These are phyloP conservation scores for Coecobrya sp. DNA, from an alignment of 2,888 invertebrate genomes.

Conservation along the genomic window DNA sequence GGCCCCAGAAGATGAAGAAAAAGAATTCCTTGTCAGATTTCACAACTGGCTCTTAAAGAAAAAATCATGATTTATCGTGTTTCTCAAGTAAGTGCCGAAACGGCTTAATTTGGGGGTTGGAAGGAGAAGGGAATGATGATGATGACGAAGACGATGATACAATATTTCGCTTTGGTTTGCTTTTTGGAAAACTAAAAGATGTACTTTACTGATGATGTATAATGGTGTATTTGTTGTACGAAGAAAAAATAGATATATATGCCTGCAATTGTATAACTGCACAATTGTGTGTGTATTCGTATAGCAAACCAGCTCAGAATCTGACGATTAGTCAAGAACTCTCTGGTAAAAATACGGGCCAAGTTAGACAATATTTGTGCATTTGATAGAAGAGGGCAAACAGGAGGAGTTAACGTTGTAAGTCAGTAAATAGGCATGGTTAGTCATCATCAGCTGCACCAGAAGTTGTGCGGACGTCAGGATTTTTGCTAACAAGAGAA, in stretches of 20 bases:
- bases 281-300: background rate
- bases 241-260: constrained; percentile 13
- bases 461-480: constrained; percentile 72
- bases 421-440: constrained; percentile 65
- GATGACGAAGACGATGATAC: constrained; percentile 36
- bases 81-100: constrained; percentile 70
- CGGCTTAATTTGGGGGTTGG: constrained; percentile 70
- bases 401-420: constrained; percentile 30
- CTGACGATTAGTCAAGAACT: background rate
- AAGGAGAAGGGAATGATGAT: constrained; percentile 51
- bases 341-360: background rate
- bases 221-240: background rate
- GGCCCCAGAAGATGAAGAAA: background rate
- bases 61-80: constrained; percentile 81
- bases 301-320: background rate
- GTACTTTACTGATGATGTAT: constrained; percentile 41
- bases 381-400: constrained; percentile 62
- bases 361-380: constrained; percentile 65
- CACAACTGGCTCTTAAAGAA: constrained; percentile 73
- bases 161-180: constrained; percentile 10
- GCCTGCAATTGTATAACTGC: too few species aligned
- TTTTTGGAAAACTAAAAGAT: constrained; percentile 23
- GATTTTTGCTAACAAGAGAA: constrained; percentile 70
- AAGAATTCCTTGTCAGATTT: constrained; percentile 76
- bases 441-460: constrained; percentile 65